phyloP scores from a whole-genome alignment of 2,888 invertebrate species.

The Sesia bembeciformis region DNA sequence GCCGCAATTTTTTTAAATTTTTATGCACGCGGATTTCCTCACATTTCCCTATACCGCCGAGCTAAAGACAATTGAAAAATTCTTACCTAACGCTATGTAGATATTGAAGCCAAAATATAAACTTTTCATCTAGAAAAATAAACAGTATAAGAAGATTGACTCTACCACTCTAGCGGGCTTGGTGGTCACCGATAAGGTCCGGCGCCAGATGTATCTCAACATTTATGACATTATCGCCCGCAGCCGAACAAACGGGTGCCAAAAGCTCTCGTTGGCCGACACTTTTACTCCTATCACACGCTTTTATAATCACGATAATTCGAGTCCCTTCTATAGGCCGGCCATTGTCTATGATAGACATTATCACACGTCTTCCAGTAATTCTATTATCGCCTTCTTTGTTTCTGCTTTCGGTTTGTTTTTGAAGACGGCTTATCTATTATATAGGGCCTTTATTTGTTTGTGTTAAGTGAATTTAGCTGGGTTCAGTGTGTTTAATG shows the following conservation, averaged over 20 bases:
- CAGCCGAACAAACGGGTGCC: slow-evolving; percentile 54
- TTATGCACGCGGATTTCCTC: too few species aligned
- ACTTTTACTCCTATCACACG: slow-evolving; percentile 55
- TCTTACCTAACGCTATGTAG: too few species aligned
- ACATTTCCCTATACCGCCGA: too few species aligned
- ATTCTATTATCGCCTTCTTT: slow-evolving; percentile 58
- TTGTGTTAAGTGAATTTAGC: slow-evolving; percentile 3
- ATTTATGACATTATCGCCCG: slow-evolving; percentile 29
- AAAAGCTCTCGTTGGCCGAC: slow-evolving; percentile 63
- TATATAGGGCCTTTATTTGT: slow-evolving; percentile 23
- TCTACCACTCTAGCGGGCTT: slow-evolving; percentile 3
- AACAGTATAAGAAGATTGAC: too few species aligned
- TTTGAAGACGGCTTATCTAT: slow-evolving; percentile 11
- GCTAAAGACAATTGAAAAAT: too few species aligned
- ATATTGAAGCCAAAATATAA: too few species aligned
- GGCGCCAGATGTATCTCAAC: slow-evolving; percentile 51
- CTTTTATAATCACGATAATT: slow-evolving; percentile 59
- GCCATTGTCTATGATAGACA: slow-evolving; percentile 15
- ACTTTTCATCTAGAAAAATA: too few species aligned
- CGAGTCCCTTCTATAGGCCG: slow-evolving; percentile 7
- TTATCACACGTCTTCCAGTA: slow-evolving; percentile 15
- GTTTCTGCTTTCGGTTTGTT: slow-evolving; percentile 23
- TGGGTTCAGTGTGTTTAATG: slow-evolving; percentile 1
- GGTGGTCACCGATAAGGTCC: slow-evolving; percentile 24
- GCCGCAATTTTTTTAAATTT: too few species aligned